Base-by-base conservation (phyloP, 2,888 invertebrate genomes). In the Agrenia bidenticulata region DNA sequence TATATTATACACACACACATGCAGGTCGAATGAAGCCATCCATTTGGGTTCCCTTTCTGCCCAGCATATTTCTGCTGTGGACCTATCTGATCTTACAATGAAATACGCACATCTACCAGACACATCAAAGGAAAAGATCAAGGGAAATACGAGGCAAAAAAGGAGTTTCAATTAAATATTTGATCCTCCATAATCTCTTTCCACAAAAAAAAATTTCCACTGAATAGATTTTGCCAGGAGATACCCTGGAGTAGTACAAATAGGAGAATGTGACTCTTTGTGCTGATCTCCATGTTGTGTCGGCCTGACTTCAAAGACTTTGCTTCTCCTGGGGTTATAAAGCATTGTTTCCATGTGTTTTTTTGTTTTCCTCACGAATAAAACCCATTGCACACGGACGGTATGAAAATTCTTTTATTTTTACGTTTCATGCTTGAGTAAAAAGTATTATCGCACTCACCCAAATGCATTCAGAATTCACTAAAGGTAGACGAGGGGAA, bases 111-210 rank as follows among this genome's bases (percentile, higher is more conserved):
- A 32, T 51, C 24, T 51, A 49, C 51, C 45, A 57, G 56, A 45
- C 39, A 58, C 26, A 39, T 42, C 27, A 63, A 42, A 66, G 49
- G 57, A 61, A 63, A 61, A 69, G 69, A 69, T 67, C 67, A 69
- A 67, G 67, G 51, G 64, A 61, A 57, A 62, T 62, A 50, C 55
- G 60, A 67, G 63, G 54, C 67, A 65, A 69, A 72, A 70, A 69
- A 72, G 67, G 69, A 69, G 67, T 72, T 72, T 72, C 72, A 72
- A 72, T 72, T 72, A 72, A 72, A 72, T 69, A 69, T 69, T 69
- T 72, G 72, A 72, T 72, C 69, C 67, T 64, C 68, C 61, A 65
- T 72, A 72, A 72, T 69, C 72, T 67, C 66, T 61, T 61, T 63
- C 62, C 59, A 62, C 61, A 62, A 64, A 63, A 55, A 67, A 64